These are phyloP conservation scores for Nannoperca obscura DNA, from an alignment of 2,797 vertebrate species.

Conservation along the genomic window DNA sequence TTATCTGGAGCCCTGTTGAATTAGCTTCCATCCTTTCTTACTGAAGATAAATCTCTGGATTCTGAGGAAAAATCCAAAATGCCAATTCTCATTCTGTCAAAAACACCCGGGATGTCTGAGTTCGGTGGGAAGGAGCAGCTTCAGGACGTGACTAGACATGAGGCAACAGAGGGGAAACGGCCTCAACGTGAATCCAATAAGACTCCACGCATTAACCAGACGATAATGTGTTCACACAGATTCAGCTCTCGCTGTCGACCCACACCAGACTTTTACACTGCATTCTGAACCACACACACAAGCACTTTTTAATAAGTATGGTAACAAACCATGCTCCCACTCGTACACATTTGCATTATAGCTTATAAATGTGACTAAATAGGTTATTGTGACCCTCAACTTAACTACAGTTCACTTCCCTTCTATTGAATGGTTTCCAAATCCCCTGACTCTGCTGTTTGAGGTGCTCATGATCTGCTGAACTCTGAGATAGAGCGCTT, in stretches of 20 bases:
- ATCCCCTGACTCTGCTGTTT: slow-evolving; percentile 24
- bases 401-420: neutral
- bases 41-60: slow-evolving; percentile 63
- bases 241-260: slow-evolving; percentile 41
- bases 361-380: slow-evolving; percentile 32
- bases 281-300: slow-evolving; percentile 14
- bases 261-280: slow-evolving; percentile 27
- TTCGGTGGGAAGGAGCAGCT: slow-evolving; percentile 43
- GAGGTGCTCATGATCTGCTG: slow-evolving; percentile 25
- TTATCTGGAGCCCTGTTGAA: slow-evolving; percentile 42
- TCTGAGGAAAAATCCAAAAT: slow-evolving; percentile 54
- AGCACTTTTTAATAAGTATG: slow-evolving; percentile 7
- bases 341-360: slow-evolving; percentile 11
- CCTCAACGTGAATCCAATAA: slow-evolving; percentile 62
- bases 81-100: slow-evolving; percentile 65
- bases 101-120: slow-evolving; percentile 66
- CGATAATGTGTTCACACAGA: slow-evolving; percentile 50
- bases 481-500: slow-evolving; percentile 32
- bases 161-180: slow-evolving; percentile 56
- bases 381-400: slow-evolving; percentile 34
- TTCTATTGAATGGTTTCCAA: slow-evolving; percentile 21
- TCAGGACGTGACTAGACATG: slow-evolving; percentile 71
- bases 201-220: slow-evolving; percentile 60
- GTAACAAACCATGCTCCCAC: slow-evolving; percentile 7
- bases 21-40: slow-evolving; percentile 32